phyloP scores from a whole-genome alignment of 2,113 vertebrate species.

The Peromyscus maniculatus region DNA sequence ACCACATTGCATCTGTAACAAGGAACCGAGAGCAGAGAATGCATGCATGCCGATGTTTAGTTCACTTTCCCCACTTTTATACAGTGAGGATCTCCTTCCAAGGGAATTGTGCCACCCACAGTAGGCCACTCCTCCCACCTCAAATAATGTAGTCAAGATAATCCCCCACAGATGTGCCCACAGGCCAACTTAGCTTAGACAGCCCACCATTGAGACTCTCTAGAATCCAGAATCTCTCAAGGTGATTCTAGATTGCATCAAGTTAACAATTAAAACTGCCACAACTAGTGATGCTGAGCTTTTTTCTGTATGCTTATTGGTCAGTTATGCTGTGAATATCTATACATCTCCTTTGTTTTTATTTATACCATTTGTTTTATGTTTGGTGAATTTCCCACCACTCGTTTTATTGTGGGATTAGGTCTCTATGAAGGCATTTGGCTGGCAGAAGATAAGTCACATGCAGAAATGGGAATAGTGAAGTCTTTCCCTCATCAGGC shows the following conservation, averaged over 20 bases:
- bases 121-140: not conserved
- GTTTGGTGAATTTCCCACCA: not conserved
- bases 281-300: not conserved
- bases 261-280: not conserved
- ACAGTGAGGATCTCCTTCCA: not conserved
- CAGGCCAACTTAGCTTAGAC: not conserved
- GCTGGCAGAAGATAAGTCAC: not conserved
- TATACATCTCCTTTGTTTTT: not conserved
- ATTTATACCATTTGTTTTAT: not conserved
- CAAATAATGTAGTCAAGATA: not conserved
- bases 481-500: not conserved
- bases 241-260: not conserved
- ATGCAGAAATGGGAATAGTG: not conserved
- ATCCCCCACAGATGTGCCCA: no score
- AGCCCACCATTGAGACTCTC: not conserved
- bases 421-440: not conserved
- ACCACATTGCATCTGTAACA: not conserved
- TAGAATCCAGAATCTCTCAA: not conserved
- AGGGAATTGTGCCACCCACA: not conserved
- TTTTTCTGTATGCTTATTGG: not conserved
- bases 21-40: not conserved
- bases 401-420: not conserved
- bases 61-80: not conserved
- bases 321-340: not conserved
- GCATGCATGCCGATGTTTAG: no score